These are phyloP conservation scores for Drosophila prostipennis DNA, from an alignment of 2,888 invertebrate genomes.

Conservation along the genomic window DNA sequence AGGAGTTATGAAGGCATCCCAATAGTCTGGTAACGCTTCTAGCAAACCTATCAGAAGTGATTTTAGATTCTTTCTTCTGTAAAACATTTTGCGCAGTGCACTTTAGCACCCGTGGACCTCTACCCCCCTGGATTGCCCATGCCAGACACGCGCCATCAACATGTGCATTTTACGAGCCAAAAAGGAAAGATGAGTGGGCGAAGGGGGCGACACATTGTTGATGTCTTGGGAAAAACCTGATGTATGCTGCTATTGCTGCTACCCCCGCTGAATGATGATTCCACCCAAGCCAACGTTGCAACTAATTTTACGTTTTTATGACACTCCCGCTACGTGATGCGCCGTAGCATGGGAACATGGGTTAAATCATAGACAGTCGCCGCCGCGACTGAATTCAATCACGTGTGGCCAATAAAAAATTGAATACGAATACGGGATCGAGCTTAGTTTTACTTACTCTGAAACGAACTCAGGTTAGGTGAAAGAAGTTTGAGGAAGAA, in stretches of 20 bases:
- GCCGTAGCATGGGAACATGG: slow-evolving; percentile 67
- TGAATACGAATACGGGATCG: slow-evolving; percentile 34
- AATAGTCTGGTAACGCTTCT: no score
- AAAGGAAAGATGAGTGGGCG: slow-evolving; percentile 30
- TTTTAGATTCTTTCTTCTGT: neutral
- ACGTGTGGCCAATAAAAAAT: slow-evolving; percentile 76
- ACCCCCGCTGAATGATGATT: slow-evolving; percentile 30
- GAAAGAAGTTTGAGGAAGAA: slow-evolving; percentile 6
- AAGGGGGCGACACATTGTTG: slow-evolving; percentile 52
- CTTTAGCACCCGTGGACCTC: neutral
- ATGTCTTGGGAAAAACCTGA: slow-evolving; percentile 64
- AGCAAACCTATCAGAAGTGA: no score
- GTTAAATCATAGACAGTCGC: slow-evolving; percentile 65
- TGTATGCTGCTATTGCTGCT: slow-evolving; percentile 9
- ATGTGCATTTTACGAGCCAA: slow-evolving; percentile 77
- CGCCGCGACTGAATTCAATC: slow-evolving; percentile 60
- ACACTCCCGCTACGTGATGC: slow-evolving; percentile 69
- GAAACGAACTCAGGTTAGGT: slow-evolving; percentile 12
- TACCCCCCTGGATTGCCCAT: slow-evolving; percentile 50
- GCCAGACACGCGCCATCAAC: slow-evolving; percentile 76
- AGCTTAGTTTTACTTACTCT: slow-evolving; percentile 10
- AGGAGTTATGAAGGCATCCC: no score
- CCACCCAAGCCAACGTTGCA: slow-evolving; percentile 54
- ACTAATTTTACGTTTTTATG: slow-evolving; percentile 79
- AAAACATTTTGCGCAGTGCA: slow-evolving; percentile 38